Conservation (phyloP, 92 coral and sea anemone species). For the Porites rus region DNA sequence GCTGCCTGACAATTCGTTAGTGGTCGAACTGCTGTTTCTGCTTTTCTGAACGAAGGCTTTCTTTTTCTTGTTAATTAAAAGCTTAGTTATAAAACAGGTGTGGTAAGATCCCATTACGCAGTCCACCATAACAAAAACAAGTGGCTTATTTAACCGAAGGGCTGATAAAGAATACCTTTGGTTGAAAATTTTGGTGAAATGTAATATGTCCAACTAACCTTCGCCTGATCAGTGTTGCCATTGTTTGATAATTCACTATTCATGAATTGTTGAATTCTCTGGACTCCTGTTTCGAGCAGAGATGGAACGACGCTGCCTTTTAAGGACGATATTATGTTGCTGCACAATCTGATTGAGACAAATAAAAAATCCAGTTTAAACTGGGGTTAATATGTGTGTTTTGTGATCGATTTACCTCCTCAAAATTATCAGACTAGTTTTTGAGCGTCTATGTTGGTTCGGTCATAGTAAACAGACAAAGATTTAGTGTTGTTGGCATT, state of each 20-base stretch:
- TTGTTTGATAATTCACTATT: conserved; percentile 64
- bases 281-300: conserved; percentile 67
- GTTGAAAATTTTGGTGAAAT: background rate
- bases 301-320: conserved; percentile 75
- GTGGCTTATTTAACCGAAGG: background rate
- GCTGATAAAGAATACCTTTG: background rate
- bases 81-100: too few relatives aligned
- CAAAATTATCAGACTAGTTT: too few relatives aligned
- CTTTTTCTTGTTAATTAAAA: too few relatives aligned
- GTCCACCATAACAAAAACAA: background rate
- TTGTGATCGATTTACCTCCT: too few relatives aligned
- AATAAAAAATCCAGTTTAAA: background rate
- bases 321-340: conserved; percentile 70
- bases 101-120: too few relatives aligned
- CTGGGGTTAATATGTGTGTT: background rate
- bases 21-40: too few relatives aligned
- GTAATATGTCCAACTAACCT: conserved; percentile 40
- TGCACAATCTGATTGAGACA: conserved; percentile 57
- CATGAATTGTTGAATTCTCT: conserved; percentile 71
- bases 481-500: too few relatives aligned
- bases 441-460: too few relatives aligned
- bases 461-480: too few relatives aligned
- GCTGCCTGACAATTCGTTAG: too few relatives aligned
- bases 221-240: conserved; percentile 67
- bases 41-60: too few relatives aligned